A percentile compares a stretch with the other conserved stretches of the same genome.
Conservation (phyloP, 1,140 invertebrate species). For the Tenebrio molitor region DNA sequence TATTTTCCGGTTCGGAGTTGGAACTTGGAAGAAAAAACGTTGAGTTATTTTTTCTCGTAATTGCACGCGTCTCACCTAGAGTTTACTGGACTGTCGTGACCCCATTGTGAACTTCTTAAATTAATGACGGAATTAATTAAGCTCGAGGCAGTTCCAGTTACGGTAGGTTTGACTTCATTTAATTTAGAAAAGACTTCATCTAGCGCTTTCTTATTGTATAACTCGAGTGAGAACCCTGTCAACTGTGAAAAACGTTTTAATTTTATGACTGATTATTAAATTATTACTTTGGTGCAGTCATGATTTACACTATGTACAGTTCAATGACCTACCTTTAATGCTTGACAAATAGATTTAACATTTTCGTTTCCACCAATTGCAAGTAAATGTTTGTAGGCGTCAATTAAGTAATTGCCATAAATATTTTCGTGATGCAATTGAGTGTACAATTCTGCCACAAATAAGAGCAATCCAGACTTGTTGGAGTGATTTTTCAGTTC, state of each 20-base stretch:
- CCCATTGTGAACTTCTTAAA: slow-evolving; percentile 61
- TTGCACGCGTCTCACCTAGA: background rate
- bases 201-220: slow-evolving; percentile 57
- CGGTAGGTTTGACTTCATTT: slow-evolving; percentile 44
- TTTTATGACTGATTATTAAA: no score
- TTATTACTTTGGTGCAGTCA: no score
- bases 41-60: background rate
- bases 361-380: slow-evolving; percentile 64
- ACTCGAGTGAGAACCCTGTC: slow-evolving; percentile 61
- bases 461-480: slow-evolving; percentile 59
- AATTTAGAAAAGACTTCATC: slow-evolving; percentile 60
- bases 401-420: slow-evolving; percentile 59
- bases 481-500: slow-evolving; percentile 57
- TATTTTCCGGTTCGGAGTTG: slow-evolving; percentile 33
- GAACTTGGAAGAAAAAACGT: slow-evolving; percentile 17
- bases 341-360: slow-evolving; percentile 71
- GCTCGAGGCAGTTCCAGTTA: slow-evolving; percentile 51
- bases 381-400: slow-evolving; percentile 58
- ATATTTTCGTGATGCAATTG: slow-evolving; percentile 59
- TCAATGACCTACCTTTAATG: slow-evolving; percentile 66
- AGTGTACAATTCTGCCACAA: slow-evolving; percentile 64
- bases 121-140: slow-evolving; percentile 59
- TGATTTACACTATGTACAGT: no score
- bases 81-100: slow-evolving; percentile 45
- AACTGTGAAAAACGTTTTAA: slow-evolving; percentile 53